Evolutionary conservation across 2,797 vertebrate species (phyloP), one percentile per base, ranked within the genome.

Genomic region (Lindbergichthys nudifrons): DNA sequence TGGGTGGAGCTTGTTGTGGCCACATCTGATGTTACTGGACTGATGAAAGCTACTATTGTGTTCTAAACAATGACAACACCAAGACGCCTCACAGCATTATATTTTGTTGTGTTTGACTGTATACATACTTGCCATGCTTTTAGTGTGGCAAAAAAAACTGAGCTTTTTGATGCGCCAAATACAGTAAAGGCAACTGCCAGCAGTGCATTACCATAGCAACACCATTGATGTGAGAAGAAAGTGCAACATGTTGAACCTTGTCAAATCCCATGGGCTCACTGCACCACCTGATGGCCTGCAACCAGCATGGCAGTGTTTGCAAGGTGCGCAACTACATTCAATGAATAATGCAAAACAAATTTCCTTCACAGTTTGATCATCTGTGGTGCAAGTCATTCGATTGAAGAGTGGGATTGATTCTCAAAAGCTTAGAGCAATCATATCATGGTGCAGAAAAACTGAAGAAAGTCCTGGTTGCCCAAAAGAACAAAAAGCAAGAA

Each of bases 161-260:
- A 70, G 71, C 53, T 70, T 75, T 75, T 18, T 51, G 15, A 65
- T 70, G 76, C 23, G 23, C 47, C n/a, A 62, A 71, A 86, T 63
- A 79, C 62, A 80, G 69, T 78, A 60, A 77, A 80, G 69, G 51
- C 23, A 78, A 83, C 50, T 82, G 81, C 86, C 73, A 82, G 84
- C 74, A 26, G 64, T 52, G 64, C 21, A 87, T 91, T 82, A 70
- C 91, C 92, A 93, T 92, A 80, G 93, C 89, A 93, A 93, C 91
- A 86, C 65, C 69, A 82, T 79, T 75, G 64, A 86, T 80, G 81
- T 60, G 56, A 89, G 62, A 80, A 43, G 7, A 18, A 62, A 63
- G 62, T 47, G 45, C 62, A 82, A 54, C 39, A 72, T 41, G 65
- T 43, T 75, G n/a, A 79, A 71, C 69, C 54, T 77, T 6, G 50